A percentile compares a stretch with the other conserved stretches of the same genome.
phyloP scores from a whole-genome alignment of 2,113 vertebrate genomes.

The Saguinus midas region DNA sequence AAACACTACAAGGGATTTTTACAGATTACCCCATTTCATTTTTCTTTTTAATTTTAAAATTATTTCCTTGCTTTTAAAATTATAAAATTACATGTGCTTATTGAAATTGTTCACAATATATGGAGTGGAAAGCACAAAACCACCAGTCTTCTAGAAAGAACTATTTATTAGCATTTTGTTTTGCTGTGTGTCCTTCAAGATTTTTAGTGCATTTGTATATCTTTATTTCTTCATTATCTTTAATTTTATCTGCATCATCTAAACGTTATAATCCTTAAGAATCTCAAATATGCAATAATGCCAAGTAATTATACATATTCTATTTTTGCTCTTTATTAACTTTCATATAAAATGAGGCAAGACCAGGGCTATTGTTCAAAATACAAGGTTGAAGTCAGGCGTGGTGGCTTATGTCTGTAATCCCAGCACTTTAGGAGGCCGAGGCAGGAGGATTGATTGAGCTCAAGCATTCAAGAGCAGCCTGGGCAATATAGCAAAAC shows the following conservation, averaged over 20 bases:
- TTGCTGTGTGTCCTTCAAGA: background rate
- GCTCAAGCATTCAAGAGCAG: no score
- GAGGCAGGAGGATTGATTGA: no score
- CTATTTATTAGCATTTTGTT: background rate
- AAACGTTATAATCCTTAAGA: slow-evolving; percentile 16
- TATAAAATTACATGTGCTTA: background rate
- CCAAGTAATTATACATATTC: background rate
- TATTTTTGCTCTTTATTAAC: background rate
- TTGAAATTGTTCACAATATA: background rate
- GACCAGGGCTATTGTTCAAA: background rate
- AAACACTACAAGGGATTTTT: background rate
- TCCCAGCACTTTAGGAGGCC: no score
- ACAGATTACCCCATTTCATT: background rate
- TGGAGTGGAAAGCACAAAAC: background rate
- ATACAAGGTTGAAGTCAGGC: background rate
- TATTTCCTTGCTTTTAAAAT: background rate
- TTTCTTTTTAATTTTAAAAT: background rate
- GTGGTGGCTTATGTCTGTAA: no score
- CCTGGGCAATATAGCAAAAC: no score
- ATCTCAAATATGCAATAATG: slow-evolving; percentile 4
- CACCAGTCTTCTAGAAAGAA: background rate
- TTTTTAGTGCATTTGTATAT: background rate
- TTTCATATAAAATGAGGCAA: slow-evolving; percentile 42
- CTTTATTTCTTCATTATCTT: background rate
- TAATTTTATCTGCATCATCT: background rate